These are phyloP conservation scores for Eulemur rubriventer DNA, from an alignment of 2,797 vertebrate genomes.

Conservation along the genomic window DNA sequence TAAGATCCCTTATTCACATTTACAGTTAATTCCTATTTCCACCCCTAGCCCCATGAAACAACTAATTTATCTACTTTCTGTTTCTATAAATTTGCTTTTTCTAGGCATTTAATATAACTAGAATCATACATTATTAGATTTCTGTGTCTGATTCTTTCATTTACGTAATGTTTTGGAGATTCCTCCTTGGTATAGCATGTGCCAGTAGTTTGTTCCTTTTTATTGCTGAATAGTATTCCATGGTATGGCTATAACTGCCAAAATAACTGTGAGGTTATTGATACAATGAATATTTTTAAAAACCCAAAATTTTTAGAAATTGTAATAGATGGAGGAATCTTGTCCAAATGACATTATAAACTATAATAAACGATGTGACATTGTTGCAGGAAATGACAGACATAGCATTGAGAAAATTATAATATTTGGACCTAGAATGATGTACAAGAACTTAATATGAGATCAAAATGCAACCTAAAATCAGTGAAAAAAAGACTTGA, in stretches of 20 bases:
- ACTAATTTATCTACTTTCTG: not conserved
- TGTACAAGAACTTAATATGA: not conserved
- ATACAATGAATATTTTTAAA: not conserved
- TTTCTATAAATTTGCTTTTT: not conserved
- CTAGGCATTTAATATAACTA: not conserved
- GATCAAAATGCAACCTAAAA: not conserved
- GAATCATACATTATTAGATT: not conserved
- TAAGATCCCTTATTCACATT: not conserved
- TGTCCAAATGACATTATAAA: not conserved
- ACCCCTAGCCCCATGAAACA: not conserved
- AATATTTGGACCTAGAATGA: not conserved
- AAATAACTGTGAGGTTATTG: not conserved
- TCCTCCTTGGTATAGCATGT: not conserved
- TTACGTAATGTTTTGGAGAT: not conserved
- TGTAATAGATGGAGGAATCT: not conserved
- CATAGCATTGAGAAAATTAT: not conserved
- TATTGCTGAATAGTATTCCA: not conserved
- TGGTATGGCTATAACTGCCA: not conserved
- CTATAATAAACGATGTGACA: not conserved
- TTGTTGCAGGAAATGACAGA: not conserved
- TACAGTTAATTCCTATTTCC: not conserved
- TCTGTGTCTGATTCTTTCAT: not conserved
- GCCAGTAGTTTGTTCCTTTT: not conserved
- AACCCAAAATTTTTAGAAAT: not conserved
- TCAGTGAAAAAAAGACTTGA: not conserved